Base-by-base conservation (phyloP, 2,888 invertebrate species). In the Thyatira batis region DNA sequence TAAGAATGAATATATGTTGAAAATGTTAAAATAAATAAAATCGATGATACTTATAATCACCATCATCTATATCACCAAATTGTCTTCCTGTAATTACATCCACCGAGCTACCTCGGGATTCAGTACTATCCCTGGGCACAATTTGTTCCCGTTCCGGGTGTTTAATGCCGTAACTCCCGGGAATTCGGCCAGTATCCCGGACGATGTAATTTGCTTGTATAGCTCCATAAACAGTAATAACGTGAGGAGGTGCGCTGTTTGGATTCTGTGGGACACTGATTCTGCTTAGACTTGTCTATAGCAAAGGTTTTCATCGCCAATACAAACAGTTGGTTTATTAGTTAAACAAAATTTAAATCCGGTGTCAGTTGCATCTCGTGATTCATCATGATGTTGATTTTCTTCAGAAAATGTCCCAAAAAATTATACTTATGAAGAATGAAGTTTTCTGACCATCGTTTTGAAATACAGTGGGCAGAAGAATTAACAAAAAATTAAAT, bases 131-230 rank as follows among this genome's bases (percentile, higher is more conserved):
- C 17, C 8, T 5, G 39, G 17, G 17, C 13, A 13, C n/a, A 13
- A 39, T 39, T 39, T 39, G 39, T 39, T 39, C 17, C 39, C 39
- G 2, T 6, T 39, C 39, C 17, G 39, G 39, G 39, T 39, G 39
- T 39, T 17, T 39, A 39, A 39, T 39, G 17, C 39, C 17, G 39
- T 39, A 17, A n/a, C 39, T 39, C n/a, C 17, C 6, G 39, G 13
- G 39, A 39, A 39, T 39, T 39, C 39, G 39, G 17, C n/a, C 39
- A 39, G 17, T 17, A 39, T 39, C 39, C 39, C 6, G 23, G 23
- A 23, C 45, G 21, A 45, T 39, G 45, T 45, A 45, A 45, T 45
- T 45, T 45, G 45, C 45, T 45, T 45, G 45, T 45, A 45, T 45
- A 45, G 45, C 45, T 45, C 20, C 6, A 45, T 45, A 23, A 45